Evolutionary conservation across 2,113 vertebrate genomes (phyloP).

Genomic region (Formicarius rufipectus): DNA sequence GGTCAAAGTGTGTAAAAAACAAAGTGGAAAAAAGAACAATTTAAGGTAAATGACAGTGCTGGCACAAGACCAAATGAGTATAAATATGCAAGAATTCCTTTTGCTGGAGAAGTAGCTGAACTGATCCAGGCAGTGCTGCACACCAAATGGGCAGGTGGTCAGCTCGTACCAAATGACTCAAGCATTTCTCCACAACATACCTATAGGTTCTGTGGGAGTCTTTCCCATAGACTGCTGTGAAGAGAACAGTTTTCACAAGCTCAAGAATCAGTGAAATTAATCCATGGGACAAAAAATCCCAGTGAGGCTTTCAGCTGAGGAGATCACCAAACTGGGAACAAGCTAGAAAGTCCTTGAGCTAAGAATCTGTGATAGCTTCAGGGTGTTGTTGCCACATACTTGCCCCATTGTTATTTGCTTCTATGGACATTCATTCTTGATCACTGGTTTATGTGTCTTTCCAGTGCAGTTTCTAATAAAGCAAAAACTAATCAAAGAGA

Average conservation of each 20-base stretch:
- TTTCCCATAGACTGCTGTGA: background rate
- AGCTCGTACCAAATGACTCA: background rate
- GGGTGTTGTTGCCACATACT: background rate
- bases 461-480: background rate
- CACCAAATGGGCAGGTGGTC: background rate
- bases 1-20: background rate
- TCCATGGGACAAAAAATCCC: background rate
- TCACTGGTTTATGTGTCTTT: background rate
- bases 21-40: background rate
- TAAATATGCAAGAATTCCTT: background rate
- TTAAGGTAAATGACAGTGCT: background rate
- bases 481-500: background rate
- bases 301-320: background rate
- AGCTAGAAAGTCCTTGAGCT: background rate
- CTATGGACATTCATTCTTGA: background rate
- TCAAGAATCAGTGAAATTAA: background rate
- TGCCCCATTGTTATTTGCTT: background rate
- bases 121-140: background rate
- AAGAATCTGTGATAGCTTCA: background rate
- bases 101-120: background rate
- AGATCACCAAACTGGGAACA: background rate
- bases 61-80: background rate
- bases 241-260: background rate
- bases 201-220: background rate
- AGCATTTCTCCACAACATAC: background rate